These are phyloP conservation scores for Aratinga solstitialis DNA, from an alignment of 2,797 vertebrate genomes.

Conservation along the genomic window DNA sequence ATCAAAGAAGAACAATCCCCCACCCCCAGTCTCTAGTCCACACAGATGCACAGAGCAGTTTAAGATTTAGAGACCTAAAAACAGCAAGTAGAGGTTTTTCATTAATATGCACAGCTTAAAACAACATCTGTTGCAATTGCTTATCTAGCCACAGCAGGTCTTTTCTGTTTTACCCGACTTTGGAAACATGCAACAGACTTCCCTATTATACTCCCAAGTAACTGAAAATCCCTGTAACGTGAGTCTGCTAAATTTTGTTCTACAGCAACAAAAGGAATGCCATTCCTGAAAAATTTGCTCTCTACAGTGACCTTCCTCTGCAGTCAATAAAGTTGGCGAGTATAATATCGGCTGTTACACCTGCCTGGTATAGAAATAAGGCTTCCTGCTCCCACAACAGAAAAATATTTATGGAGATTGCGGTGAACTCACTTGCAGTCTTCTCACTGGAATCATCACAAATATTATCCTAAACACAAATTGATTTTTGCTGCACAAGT, in stretches of 20 bases:
- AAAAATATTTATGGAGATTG: not conserved
- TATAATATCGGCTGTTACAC: not conserved
- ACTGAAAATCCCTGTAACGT: not conserved
- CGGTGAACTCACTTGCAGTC: not conserved
- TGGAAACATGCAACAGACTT: not conserved
- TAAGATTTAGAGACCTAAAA: constrained; percentile 44
- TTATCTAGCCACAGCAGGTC: constrained; percentile 35
- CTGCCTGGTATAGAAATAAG: not conserved
- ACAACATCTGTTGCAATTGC: constrained; percentile 28
- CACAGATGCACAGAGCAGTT: constrained; percentile 15
- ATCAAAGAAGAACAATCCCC: not conserved
- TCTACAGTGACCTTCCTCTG: not conserved
- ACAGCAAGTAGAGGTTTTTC: not conserved
- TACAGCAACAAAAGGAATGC: not conserved
- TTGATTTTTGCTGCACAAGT: not conserved
- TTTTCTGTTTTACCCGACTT: not conserved
- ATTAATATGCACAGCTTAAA: constrained; percentile 33
- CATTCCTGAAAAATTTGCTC: not conserved
- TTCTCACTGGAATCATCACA: not conserved
- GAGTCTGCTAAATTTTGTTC: not conserved
- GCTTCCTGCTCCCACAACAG: not conserved
- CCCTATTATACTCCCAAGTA: not conserved
- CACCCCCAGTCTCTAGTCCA: not conserved
- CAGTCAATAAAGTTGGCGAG: not conserved
- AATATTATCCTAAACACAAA: not conserved